A percentile compares a stretch with the other conserved stretches of the same genome.
phyloP scores from a whole-genome alignment of 2,113 vertebrate species.

The Steatornis caripensis region DNA sequence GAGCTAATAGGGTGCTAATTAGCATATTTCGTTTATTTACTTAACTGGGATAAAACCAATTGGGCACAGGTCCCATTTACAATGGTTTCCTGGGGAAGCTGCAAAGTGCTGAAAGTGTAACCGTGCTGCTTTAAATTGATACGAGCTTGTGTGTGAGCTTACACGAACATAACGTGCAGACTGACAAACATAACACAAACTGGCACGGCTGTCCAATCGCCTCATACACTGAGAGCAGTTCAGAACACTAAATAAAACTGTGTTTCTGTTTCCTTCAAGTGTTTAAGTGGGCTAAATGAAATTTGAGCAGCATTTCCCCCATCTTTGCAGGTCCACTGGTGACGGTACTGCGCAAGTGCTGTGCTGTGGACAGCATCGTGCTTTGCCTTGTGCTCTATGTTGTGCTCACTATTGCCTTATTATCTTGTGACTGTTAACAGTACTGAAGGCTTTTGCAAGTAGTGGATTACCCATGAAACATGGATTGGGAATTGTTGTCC shows the following conservation, averaged over 20 bases:
- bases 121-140: slow-evolving; percentile 52
- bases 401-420: not conserved
- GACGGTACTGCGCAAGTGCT: not conserved
- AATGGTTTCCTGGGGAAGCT: slow-evolving; percentile 76
- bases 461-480: not conserved
- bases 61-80: slow-evolving; percentile 75
- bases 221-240: slow-evolving; percentile 1
- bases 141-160: slow-evolving; percentile 27
- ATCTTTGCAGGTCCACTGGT: not conserved
- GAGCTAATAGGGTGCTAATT: slow-evolving; percentile 83
- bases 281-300: not conserved
- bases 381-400: not conserved
- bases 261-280: not conserved
- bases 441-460: not conserved
- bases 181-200: slow-evolving; percentile 9
- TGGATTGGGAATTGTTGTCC: not conserved
- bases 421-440: not conserved
- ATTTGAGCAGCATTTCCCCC: not conserved
- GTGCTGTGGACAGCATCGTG: not conserved
- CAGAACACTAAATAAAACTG: slow-evolving; percentile 57
- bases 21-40: slow-evolving; percentile 84
- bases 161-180: slow-evolving; percentile 12
- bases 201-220: not conserved
- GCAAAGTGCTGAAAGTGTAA: slow-evolving; percentile 53
- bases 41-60: slow-evolving; percentile 77